Conservation (phyloP, 2,888 invertebrate genomes). For the Phaonia tiefii region DNA sequence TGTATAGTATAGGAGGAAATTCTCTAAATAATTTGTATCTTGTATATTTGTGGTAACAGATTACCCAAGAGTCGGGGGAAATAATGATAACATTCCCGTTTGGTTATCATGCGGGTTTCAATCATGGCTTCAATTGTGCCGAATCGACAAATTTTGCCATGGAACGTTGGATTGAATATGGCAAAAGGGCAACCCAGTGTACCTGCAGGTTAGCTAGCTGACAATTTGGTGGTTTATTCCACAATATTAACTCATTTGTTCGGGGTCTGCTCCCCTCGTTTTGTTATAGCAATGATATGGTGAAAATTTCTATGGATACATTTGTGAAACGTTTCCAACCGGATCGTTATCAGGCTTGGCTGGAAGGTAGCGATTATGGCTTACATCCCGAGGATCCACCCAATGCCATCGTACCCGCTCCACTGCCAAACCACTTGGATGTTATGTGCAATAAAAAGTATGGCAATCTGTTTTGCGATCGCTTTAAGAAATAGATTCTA, state of each 20-base stretch:
- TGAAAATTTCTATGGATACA: slow-evolving; percentile 99
- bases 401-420: slow-evolving; percentile 86
- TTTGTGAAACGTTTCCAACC: slow-evolving; percentile 97
- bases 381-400: slow-evolving; percentile 95
- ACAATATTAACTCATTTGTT: not conserved
- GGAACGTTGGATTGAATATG: slow-evolving; percentile 98
- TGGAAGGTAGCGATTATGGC: slow-evolving; percentile 93
- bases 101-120: slow-evolving; percentile 99
- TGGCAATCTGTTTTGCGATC: slow-evolving; percentile 79
- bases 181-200: slow-evolving; percentile 93
- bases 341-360: slow-evolving; percentile 93
- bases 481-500: slow-evolving; percentile 24
- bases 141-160: slow-evolving; percentile 99
- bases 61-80: slow-evolving; percentile 97
- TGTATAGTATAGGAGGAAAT: too few species aligned
- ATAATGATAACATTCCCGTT: slow-evolving; percentile 99
- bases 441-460: slow-evolving; percentile 90
- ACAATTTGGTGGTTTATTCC: not conserved
- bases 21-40: not conserved
- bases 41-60: slow-evolving; percentile 81
- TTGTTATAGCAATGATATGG: slow-evolving; percentile 90
- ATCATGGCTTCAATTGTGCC: slow-evolving; percentile 99
- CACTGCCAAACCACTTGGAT: slow-evolving; percentile 90
- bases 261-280: not conserved
- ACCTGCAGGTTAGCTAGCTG: slow-evolving; percentile 83